Conservation (phyloP, 2,797 vertebrate species). For the Cryptoprocta ferox region DNA sequence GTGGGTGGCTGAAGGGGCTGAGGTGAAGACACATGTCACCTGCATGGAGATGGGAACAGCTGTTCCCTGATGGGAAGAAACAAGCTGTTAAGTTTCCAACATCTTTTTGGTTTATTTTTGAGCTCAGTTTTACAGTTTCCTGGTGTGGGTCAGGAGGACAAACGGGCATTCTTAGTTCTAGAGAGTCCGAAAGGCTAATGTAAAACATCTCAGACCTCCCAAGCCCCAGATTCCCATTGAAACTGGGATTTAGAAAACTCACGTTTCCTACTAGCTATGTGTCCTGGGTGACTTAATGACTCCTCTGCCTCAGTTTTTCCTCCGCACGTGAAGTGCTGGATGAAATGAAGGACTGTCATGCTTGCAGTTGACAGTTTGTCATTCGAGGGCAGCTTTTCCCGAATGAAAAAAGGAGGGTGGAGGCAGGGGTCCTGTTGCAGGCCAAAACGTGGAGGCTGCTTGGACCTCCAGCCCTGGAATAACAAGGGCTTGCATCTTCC, state of each 20-base stretch:
- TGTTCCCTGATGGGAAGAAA: not conserved
- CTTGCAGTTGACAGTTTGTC: not conserved
- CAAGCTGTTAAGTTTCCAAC: not conserved
- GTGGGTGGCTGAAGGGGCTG: not conserved
- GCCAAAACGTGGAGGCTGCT: not conserved
- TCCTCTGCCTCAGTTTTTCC: not conserved
- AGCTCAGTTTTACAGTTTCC: not conserved
- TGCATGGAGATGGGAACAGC: not conserved
- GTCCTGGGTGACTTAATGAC: not conserved
- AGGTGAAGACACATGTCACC: not conserved
- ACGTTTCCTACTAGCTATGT: not conserved
- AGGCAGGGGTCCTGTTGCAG: not conserved
- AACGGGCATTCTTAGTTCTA: not conserved
- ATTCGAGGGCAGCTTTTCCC: not conserved
- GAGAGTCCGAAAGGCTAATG: not conserved
- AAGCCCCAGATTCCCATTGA: not conserved
- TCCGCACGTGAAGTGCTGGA: not conserved
- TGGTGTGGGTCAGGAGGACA: not conserved
- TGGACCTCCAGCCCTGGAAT: not conserved
- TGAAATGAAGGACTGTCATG: not conserved
- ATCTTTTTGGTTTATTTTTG: not conserved
- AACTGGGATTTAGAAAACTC: not conserved
- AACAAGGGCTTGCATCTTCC: not conserved
- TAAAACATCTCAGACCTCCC: not conserved
- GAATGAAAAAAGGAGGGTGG: not conserved